phyloP scores from a whole-genome alignment of 2,113 vertebrate species.

The Anguilla rostrata region DNA sequence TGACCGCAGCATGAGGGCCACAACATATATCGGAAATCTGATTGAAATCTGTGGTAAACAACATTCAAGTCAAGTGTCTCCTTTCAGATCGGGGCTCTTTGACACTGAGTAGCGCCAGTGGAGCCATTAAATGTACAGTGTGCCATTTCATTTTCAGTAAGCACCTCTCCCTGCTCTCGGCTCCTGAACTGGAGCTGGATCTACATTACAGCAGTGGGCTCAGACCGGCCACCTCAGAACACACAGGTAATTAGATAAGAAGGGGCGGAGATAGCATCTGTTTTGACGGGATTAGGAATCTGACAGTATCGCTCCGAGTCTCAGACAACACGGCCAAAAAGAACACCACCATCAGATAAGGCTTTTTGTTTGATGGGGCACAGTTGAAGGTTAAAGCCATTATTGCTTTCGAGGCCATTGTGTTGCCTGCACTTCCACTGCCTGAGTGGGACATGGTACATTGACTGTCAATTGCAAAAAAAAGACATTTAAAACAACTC shows the following conservation, averaged over 20 bases:
- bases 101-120: not conserved
- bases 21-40: not conserved
- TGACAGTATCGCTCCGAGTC: conserved; percentile 60
- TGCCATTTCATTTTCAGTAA: not conserved
- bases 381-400: conserved; percentile 53
- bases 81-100: not conserved
- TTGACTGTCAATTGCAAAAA: conserved; percentile 48
- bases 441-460: conserved; percentile 52
- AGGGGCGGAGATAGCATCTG: conserved; percentile 66
- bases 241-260: conserved; percentile 70
- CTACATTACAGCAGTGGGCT: not conserved
- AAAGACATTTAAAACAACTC: conserved; percentile 38
- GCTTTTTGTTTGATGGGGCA: conserved; percentile 42
- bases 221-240: not conserved
- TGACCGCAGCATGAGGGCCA: not conserved
- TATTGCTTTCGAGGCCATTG: conserved; percentile 53
- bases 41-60: not conserved
- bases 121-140: not conserved
- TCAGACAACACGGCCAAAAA: conserved; percentile 37
- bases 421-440: conserved; percentile 54
- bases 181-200: not conserved
- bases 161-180: not conserved
- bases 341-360: conserved; percentile 62
- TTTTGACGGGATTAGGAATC: conserved; percentile 65
- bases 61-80: not conserved